A percentile compares a stretch with the other conserved stretches of the same genome.
Evolutionary conservation across 2,113 vertebrate species (phyloP).

Genomic region (Etia nguti): DNA sequence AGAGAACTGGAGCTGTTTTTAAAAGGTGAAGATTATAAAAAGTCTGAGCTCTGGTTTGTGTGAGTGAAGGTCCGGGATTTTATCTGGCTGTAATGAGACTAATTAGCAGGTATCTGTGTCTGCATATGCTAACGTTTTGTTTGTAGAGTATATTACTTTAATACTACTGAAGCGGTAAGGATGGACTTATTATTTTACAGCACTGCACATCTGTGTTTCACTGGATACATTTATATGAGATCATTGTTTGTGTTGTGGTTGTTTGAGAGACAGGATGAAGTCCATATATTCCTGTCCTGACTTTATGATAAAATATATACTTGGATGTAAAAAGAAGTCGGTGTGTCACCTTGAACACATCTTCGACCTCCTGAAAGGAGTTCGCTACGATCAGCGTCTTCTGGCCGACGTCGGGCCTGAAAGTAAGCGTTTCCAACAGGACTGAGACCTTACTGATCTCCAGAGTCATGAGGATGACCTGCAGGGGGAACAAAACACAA

Average conservation of each 20-base stretch:
- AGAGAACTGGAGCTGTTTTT: not conserved
- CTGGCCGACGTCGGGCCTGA: conserved; percentile 64
- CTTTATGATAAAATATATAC: not conserved
- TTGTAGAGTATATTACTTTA: not conserved
- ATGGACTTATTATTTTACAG: not conserved
- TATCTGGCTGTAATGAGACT: not conserved
- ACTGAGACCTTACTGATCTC: conserved; percentile 73
- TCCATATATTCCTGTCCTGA: not conserved
- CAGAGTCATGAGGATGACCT: conserved; percentile 78
- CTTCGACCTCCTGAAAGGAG: conserved; percentile 77
- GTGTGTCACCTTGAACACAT: conserved; percentile 77
- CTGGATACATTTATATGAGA: not conserved
- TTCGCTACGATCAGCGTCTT: conserved; percentile 84
- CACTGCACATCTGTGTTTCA: not conserved
- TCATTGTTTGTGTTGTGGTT: not conserved
- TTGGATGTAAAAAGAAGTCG: not conserved
- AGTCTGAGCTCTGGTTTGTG: not conserved
- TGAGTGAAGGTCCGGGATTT: not conserved
- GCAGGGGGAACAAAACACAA: not conserved
- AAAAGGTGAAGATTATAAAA: not conserved
- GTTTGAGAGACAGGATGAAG: not conserved
- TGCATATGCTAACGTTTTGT: not conserved
- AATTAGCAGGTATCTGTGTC: not conserved
- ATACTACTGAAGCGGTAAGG: accelerated
- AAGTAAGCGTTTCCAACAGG: conserved; percentile 77